A percentile compares a stretch with the other conserved stretches of the same genome.
Conservation (phyloP, 2,797 vertebrate species). For the Gymnoscopelus microlampas region DNA sequence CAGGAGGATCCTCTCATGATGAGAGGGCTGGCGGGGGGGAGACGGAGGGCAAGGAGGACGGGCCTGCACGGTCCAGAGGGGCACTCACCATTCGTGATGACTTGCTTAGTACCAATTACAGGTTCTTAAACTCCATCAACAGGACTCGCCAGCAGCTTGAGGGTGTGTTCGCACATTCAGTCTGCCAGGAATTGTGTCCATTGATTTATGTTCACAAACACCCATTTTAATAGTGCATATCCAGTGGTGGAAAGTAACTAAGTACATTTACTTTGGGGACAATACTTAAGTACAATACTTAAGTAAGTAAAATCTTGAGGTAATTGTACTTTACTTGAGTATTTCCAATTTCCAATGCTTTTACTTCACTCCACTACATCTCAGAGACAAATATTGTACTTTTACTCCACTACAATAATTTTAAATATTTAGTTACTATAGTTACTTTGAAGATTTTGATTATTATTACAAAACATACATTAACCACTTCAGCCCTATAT, state of each 20-base stretch:
- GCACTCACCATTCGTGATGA: conserved; percentile 74
- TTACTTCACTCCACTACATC: no score
- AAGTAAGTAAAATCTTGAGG: no score
- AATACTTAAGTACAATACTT: not conserved
- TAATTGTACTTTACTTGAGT: no score
- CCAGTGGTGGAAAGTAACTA: no score
- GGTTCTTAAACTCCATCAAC: conserved; percentile 78
- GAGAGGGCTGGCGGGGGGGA: not conserved
- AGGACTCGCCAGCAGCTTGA: conserved; percentile 81
- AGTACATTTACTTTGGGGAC: no score
- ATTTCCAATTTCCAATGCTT: no score
- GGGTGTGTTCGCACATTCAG: conserved; percentile 55
- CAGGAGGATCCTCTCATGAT: conserved; percentile 17
- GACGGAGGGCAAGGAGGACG: not conserved
- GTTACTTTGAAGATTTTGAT: no score
- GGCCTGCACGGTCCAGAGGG: conserved; percentile 48
- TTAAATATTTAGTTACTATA: no score
- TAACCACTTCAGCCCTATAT: no score
- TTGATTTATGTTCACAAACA: not conserved
- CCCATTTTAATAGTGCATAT: not conserved
- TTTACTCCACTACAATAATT: no score
- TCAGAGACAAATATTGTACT: no score
- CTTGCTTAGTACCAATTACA: conserved; percentile 82
- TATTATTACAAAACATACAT: no score
- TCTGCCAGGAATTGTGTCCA: not conserved